Base-by-base conservation (phyloP, 2,113 vertebrate genomes). In the Aptenodytes forsteri region DNA sequence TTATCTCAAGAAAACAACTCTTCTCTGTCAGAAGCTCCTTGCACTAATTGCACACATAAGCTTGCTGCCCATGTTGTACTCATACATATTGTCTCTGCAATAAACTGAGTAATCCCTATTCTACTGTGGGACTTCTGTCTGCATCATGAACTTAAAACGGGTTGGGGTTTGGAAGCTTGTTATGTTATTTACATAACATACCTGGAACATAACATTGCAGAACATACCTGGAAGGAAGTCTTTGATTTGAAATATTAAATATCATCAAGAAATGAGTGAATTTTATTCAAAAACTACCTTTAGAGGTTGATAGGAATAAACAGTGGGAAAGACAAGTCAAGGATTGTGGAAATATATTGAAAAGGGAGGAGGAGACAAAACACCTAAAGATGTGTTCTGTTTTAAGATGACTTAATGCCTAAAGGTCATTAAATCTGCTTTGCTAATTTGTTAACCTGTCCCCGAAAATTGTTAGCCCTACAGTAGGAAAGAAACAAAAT, bases 241-340 rank as follows among this genome's bases (percentile, higher is more conserved):
- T 73, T 58, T 95, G 86, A 76, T 96, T 95, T 93, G 66, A 93
- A 95, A 92, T 97, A 92, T 76, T 95, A 91, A 96, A 71, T 83
- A 89, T 86, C 97, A 96, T 97, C 93, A 94, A 73, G 66, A 95
- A 75, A 98, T 97, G 96, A 96, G 94, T 97, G 92, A 96, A 96
- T 96, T 97, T 97, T 98, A 97, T 98, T 98, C 96, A 98, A 95
- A 96, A 97, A 94, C 94, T 97, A 67, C 96, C 76, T 90, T 97
- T 97, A 96, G 92, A 97, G 95, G 85, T 97, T 98, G 98, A 98
- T 98, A 96, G 96, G 83, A 98, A 95, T 98, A 98, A 98, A 98
- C 97, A 98, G 98, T 98, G 62, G 91, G 70, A 83, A 97, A 92
- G 81, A 97, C 95, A 98, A 97, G 96, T 93, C 83, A 65, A 96